Percentiles rank a stretch among this genome's conserved stretches.
Evolutionary conservation across 2,797 vertebrate species (phyloP).

Genomic region (Microhierax caerulescens): DNA sequence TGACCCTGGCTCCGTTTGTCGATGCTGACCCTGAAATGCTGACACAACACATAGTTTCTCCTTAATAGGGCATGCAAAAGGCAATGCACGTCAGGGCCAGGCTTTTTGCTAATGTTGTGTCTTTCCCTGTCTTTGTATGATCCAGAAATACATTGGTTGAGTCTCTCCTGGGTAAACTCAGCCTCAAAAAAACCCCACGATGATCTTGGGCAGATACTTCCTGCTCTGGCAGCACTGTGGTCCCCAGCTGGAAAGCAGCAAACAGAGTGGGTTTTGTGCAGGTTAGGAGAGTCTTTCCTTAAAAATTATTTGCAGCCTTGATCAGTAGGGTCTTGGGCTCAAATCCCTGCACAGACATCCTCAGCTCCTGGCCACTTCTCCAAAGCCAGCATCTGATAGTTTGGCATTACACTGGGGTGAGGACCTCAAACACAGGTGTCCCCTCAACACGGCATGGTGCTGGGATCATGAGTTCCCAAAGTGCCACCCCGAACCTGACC

Average conservation of each 20-base stretch:
- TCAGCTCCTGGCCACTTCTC: not conserved
- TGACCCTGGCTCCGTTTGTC: not conserved
- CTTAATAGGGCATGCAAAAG: constrained; percentile 14
- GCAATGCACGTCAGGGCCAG: not conserved
- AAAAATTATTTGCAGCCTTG: not conserved
- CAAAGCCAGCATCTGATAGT: not conserved
- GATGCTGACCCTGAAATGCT: not conserved
- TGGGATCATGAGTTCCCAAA: not conserved
- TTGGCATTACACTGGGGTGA: not conserved
- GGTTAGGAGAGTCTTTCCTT: not conserved
- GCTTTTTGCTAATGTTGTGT: not conserved
- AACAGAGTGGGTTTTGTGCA: not conserved
- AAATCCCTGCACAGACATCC: not conserved
- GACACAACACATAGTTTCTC: constrained; percentile 42
- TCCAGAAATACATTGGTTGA: not conserved
- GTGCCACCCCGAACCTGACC: not conserved
- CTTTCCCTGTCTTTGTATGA: not conserved
- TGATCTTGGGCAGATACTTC: not conserved
- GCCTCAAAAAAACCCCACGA: not conserved
- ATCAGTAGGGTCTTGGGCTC: not conserved
- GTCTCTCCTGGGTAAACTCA: not conserved
- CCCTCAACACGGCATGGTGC: not conserved
- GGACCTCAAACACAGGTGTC: not conserved
- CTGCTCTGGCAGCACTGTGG: not conserved
- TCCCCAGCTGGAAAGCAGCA: not conserved